These are phyloP conservation scores for Myiagra hebetior DNA, from an alignment of 2,113 vertebrate species.

Conservation along the genomic window DNA sequence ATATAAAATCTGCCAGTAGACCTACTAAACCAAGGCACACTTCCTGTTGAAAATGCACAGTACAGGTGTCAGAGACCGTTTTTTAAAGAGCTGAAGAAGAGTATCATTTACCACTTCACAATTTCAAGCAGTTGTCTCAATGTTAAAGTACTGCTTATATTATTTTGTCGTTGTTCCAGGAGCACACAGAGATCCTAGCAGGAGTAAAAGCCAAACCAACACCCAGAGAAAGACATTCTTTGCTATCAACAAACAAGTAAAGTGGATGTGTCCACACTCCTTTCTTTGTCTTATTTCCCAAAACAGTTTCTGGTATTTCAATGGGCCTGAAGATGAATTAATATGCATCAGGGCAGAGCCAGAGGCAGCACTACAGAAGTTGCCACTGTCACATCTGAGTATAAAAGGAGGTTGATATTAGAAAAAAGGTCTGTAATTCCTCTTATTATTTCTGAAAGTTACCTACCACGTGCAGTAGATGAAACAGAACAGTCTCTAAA, in stretches of 20 bases:
- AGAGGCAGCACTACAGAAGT: not conserved
- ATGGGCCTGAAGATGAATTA: not conserved
- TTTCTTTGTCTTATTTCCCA: not conserved
- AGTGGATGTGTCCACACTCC: not conserved
- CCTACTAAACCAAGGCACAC: not conserved
- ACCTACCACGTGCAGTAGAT: not conserved
- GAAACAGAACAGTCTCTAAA: not conserved
- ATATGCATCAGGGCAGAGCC: not conserved
- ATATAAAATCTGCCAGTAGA: not conserved
- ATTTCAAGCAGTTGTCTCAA: not conserved
- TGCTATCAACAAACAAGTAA: not conserved
- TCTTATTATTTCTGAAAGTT: not conserved
- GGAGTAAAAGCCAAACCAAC: constrained; percentile 12
- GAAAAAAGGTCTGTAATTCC: not conserved
- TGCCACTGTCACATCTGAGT: not conserved
- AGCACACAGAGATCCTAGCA: not conserved
- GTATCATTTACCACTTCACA: not conserved
- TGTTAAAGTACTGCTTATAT: not conserved
- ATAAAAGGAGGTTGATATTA: not conserved
- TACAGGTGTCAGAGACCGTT: not conserved
- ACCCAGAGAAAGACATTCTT: not conserved
- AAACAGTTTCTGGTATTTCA: not conserved
- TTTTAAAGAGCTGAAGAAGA: not conserved
- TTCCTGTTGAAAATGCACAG: not conserved
- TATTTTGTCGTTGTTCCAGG: not conserved